phyloP scores from a whole-genome alignment of 2,888 invertebrate genomes.

The Brachyptera risi region DNA sequence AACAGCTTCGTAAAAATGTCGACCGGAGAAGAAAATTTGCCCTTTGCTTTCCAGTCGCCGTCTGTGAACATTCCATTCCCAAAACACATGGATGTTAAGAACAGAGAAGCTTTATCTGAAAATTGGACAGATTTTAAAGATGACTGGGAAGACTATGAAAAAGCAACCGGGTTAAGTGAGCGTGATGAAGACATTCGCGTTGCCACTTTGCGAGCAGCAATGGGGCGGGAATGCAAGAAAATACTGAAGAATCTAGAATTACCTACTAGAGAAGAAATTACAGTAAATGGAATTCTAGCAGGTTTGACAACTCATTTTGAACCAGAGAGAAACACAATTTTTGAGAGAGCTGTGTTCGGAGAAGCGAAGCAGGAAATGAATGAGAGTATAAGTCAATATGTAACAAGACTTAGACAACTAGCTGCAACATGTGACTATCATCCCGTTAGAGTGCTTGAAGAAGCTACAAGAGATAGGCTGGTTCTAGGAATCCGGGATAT shows the following conservation, averaged over 20 bases:
- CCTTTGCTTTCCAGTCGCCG: too few species aligned
- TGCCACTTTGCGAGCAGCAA: background rate
- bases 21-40: too few species aligned
- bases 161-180: background rate
- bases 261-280: background rate
- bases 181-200: background rate
- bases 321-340: background rate
- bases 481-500: background rate
- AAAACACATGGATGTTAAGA: background rate
- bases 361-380: background rate
- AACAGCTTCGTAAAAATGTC: too few species aligned
- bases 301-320: background rate
- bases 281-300: background rate
- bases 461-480: background rate
- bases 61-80: background rate
- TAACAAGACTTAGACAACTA: background rate
- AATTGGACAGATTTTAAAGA: background rate
- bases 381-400: background rate
- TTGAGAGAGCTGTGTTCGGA: background rate
- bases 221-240: background rate
- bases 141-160: background rate
- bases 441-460: background rate
- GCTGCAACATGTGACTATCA: background rate
- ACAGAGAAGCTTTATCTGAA: background rate
- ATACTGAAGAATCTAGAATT: background rate